Evolutionary conservation across 2,797 vertebrate genomes (phyloP), one percentile per base, ranked within the genome.

Genomic region (Danio jaintianensis): DNA sequence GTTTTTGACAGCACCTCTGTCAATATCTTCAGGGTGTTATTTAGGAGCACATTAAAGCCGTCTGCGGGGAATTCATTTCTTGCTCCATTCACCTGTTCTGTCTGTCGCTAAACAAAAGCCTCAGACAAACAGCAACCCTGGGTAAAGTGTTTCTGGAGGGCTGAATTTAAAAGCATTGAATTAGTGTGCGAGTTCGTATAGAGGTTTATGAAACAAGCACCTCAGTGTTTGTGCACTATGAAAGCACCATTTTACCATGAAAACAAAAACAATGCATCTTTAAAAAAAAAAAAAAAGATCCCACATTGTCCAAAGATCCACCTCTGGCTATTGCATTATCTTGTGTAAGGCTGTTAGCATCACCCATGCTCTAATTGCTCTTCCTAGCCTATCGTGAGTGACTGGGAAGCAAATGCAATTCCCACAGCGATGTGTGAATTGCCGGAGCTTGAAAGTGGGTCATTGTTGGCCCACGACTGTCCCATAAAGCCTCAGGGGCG

Each of bases 51-150:
- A 91, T 92, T 92, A 92, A 92, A 86, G 89, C 87, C 85, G 88
- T 91, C 90, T 89, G 83, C 80, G 70, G 91, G 88, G 91, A 90
- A 93, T 92, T 92, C 88, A 92, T 92, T 91, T 88, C 89, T n/a
- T 89, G 90, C 90, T 86, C 86, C 82, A 87, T 93, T 93, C 92
- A 90, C 92, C 88, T 91, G 88, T 89, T 90, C 89, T 89, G 84
- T 92, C 87, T 92, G 85, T 75, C 53, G 42, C 43, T 64, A 82
- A 84, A 85, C 73, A 85, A 48, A 80, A 70, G 80, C 58, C 88
- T 87, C 88, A 91, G 89, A 89, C 81, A 89, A 88, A 82, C 79
- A 79, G 66, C 74, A 89, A 90, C 90, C 84, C 87, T 87, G 89
- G 90, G 87, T 87, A 76, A 22, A 72, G 86, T 85, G 88, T 84